These are phyloP conservation scores for Trichopoda pennipes DNA, from an alignment of 2,888 invertebrate species.

Conservation along the genomic window DNA sequence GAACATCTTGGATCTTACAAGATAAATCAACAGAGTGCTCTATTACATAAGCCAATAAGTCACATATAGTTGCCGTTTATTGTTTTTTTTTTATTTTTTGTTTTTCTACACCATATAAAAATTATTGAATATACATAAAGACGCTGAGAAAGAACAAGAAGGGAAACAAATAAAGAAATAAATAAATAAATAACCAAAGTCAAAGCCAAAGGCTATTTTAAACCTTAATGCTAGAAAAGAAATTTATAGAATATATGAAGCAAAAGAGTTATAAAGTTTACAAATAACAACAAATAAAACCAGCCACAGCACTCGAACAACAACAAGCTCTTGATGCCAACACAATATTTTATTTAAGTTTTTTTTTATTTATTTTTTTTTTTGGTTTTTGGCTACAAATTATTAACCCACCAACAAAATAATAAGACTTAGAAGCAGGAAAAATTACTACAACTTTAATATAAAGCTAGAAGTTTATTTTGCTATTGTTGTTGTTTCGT, in stretches of 20 bases:
- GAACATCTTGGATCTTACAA: slow-evolving; percentile 33
- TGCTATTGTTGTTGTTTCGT: background rate
- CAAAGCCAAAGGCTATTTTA: slow-evolving; percentile 66
- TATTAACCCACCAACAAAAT: slow-evolving; percentile 35
- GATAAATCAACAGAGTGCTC: slow-evolving; percentile 64
- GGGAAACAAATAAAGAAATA: too few relatives aligned
- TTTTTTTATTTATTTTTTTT: too few relatives aligned
- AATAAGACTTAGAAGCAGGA: slow-evolving; percentile 31
- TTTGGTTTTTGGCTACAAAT: slow-evolving; percentile 11
- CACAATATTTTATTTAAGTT: background rate
- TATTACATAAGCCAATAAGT: slow-evolving; percentile 56
- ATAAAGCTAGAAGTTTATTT: background rate
- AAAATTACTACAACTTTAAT: slow-evolving; percentile 2
- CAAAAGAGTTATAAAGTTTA: slow-evolving; percentile 6
- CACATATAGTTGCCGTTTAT: background rate
- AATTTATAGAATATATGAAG: slow-evolving; percentile 26
- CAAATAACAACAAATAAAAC: background rate
- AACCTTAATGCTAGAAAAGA: slow-evolving; percentile 50
- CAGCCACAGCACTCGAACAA: slow-evolving; percentile 1
- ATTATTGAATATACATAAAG: slow-evolving; percentile 50
- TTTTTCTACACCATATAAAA: slow-evolving; percentile 25
- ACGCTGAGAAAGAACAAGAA: slow-evolving; percentile 17
- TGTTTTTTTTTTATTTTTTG: background rate
- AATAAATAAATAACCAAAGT: slow-evolving; percentile 54
- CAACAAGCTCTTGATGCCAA: background rate